Evolutionary conservation across 2,113 vertebrate species (phyloP), one percentile per base, ranked within the genome.

Genomic region (Chloroceryle aenea): DNA sequence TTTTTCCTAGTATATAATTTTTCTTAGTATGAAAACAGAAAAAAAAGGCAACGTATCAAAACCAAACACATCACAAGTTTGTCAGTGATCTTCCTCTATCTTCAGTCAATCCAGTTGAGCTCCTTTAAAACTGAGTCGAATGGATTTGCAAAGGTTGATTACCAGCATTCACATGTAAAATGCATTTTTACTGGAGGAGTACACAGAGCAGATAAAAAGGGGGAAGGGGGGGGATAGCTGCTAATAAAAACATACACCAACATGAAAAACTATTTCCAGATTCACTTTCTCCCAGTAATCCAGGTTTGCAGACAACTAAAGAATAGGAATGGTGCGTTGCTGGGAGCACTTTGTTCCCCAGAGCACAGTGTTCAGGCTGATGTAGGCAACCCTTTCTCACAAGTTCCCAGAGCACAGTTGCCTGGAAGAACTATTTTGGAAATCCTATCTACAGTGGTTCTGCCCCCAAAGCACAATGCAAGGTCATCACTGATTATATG

Each of bases 61-160:
- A 84, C 72, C 22, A 4, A 4, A 25, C 2, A 0, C 36, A 61
- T 78, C 29, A 9, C 13, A 16, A 64, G 50, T 80, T 63, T 87
- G 17, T 72, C 85, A 83, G 89, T 53, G 68, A 89, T 71, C 64
- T 76, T 97, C 95, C 95, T 96, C 89, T 69, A 93, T 96, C 78
- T 84, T 96, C 96, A 97, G 45, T 97, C 97, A 98, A 91, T 96
- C 88, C 92, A 97, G 84, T 95, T 93, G 56, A 93, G 63, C 56
- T 92, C 93, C 96, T 97, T 87, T 93, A 72, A 92, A 86, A 98
- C 97, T 85, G 92, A 98, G 96, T 97, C 97, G 94, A 97, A 98
- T 81, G 79, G 89, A 98, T 98, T 97, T 94, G 92, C 78, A 91
- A 97, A 93, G 94, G 85, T 45, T 94, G 87, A 96, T 96, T 97